Conservation (phyloP, 2,797 vertebrate species). For the Pseudomugil tenellus region DNA sequence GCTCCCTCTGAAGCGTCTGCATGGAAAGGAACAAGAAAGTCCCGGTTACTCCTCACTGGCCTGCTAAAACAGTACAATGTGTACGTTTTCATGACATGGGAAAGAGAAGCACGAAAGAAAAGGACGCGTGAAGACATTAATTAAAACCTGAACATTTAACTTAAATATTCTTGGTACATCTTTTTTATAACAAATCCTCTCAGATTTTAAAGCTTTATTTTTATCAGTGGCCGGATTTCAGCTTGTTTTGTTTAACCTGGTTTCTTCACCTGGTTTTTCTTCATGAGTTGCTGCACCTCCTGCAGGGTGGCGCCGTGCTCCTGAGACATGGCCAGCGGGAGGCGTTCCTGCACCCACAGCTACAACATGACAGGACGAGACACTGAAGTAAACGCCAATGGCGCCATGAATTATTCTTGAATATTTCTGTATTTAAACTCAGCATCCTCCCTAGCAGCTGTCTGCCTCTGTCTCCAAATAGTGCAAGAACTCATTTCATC, state of each 20-base stretch:
- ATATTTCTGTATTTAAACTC: not conserved
- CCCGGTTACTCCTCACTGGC: too few relatives aligned
- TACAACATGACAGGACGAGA: constrained; percentile 60
- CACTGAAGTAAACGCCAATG: not conserved
- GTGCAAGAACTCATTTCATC: not conserved
- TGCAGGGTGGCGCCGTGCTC: constrained; percentile 89
- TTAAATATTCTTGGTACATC: too few relatives aligned
- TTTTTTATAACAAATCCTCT: not conserved
- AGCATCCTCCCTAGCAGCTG: too few relatives aligned
- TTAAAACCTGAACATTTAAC: too few relatives aligned
- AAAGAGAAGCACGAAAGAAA: too few relatives aligned
- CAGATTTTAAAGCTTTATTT: not conserved
- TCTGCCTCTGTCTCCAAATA: too few relatives aligned
- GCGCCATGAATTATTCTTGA: not conserved
- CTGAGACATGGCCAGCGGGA: constrained; percentile 88
- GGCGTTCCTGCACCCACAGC: constrained; percentile 93
- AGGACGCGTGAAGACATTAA: too few relatives aligned
- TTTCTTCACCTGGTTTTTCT: constrained; percentile 91
- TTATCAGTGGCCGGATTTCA: not conserved
- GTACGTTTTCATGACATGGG: too few relatives aligned
- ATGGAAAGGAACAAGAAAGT: not conserved
- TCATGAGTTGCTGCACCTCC: constrained; percentile 92
- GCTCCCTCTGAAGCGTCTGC: constrained; percentile 88
- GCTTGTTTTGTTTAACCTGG: not conserved
- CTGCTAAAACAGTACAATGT: too few relatives aligned